Conservation (phyloP, 1,140 invertebrate genomes). For the Calliphora vicina region DNA sequence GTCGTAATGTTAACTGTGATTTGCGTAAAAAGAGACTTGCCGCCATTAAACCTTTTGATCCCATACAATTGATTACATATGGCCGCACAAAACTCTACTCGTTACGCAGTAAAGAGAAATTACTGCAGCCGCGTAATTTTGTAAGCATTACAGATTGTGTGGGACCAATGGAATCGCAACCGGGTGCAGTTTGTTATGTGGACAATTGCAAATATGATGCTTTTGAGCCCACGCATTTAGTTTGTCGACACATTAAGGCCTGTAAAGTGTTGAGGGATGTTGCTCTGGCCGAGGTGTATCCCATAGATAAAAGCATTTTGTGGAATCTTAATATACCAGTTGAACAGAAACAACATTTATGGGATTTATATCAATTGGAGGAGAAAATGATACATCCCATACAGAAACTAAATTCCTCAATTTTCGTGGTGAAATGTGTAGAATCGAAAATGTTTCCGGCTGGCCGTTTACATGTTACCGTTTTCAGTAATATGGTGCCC, state of each 20-base stretch:
- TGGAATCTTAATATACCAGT: conserved; percentile 53
- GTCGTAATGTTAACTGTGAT: conserved; percentile 50
- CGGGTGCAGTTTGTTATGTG: conserved; percentile 54
- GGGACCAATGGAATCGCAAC: conserved; percentile 40
- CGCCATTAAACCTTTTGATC: conserved; percentile 45
- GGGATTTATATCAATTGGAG: conserved; percentile 51
- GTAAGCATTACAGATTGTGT: conserved; percentile 51
- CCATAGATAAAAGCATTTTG: conserved; percentile 50
- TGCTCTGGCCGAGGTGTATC: conserved; percentile 47
- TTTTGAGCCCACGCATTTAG: not conserved
- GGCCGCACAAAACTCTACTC: conserved; percentile 49
- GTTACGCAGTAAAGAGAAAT: conserved; percentile 47
- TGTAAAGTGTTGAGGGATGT: conserved; percentile 42
- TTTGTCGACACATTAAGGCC: conserved; percentile 52
- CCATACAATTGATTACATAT: conserved; percentile 47
- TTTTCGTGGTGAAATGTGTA: conserved; percentile 55
- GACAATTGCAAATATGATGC: conserved; percentile 46
- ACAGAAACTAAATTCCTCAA: conserved; percentile 50
- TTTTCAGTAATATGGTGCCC: conserved; percentile 46
- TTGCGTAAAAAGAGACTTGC: conserved; percentile 44
- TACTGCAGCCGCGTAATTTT: conserved; percentile 51
- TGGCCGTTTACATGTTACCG: conserved; percentile 54
- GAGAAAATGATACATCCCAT: conserved; percentile 52
- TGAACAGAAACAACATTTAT: conserved; percentile 55
- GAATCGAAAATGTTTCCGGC: conserved; percentile 52